Evolutionary conservation across 1,140 invertebrate species (phyloP).

Genomic region (Sinella curviseta): DNA sequence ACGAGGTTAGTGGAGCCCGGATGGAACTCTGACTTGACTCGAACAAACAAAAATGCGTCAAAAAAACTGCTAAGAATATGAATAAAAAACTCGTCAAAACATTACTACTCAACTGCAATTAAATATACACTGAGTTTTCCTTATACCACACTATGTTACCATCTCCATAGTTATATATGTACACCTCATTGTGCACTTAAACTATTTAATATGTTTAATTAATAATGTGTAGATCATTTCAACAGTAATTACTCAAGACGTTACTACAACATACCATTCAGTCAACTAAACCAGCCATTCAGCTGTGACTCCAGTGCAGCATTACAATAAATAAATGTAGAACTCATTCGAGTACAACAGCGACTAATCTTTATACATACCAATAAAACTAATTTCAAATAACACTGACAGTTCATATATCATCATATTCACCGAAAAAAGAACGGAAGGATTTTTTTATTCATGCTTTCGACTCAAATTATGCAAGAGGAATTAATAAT

Average conservation of each 20-base stretch:
- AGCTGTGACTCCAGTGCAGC: not conserved
- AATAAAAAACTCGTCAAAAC: no score
- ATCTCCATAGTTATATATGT: not conserved
- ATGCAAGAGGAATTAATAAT: no score
- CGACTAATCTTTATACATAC: slow-evolving; percentile 9
- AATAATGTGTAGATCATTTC: not conserved
- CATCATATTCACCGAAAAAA: no score
- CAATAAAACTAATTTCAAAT: not conserved
- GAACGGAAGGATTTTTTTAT: no score
- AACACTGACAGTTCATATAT: not conserved
- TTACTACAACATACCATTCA: not conserved
- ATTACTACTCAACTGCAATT: no score
- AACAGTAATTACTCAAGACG: not conserved
- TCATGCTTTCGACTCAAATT: no score
- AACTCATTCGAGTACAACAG: not conserved
- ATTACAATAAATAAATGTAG: not conserved
- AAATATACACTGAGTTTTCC: no score
- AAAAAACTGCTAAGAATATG: no score
- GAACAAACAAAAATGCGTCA: no score
- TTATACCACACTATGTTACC: no score
- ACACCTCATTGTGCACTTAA: not conserved
- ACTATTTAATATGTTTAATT: not conserved
- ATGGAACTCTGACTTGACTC: no score
- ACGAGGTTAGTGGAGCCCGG: not conserved
- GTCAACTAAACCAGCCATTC: not conserved